These are phyloP conservation scores for Orthochromis malagaraziensis DNA, from an alignment of 2,113 vertebrate species.

Conservation along the genomic window DNA sequence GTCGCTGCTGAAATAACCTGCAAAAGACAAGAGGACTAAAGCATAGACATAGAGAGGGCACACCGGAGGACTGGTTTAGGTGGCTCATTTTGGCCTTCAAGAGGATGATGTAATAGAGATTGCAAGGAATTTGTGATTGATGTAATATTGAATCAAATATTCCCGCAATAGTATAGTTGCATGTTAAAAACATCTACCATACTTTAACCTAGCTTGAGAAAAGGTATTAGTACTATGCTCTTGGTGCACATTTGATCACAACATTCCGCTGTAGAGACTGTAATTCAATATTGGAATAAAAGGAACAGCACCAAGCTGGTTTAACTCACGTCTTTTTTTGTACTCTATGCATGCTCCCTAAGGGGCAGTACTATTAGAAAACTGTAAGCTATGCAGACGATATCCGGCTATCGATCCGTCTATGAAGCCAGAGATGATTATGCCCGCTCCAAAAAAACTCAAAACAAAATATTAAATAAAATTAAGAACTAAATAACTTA, in stretches of 20 bases:
- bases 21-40: neutral
- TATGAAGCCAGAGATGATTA: neutral
- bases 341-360: neutral
- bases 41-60: neutral
- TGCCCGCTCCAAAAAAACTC: neutral
- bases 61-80: neutral
- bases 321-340: neutral
- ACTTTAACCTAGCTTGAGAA: neutral
- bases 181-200: neutral
- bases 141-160: neutral
- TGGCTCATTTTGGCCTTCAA: neutral
- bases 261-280: neutral
- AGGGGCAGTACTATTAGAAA: neutral
- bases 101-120: neutral
- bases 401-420: rapidly evolving
- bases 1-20: neutral
- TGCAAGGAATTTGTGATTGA: neutral
- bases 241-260: neutral
- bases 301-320: neutral
- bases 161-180: neutral
- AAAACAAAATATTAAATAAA: neutral
- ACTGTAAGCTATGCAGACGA: neutral
- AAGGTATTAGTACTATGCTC: neutral
- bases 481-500: neutral
- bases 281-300: neutral